Conservation (phyloP, 2,888 invertebrate genomes). For the Teinopalpus imperialis region DNA sequence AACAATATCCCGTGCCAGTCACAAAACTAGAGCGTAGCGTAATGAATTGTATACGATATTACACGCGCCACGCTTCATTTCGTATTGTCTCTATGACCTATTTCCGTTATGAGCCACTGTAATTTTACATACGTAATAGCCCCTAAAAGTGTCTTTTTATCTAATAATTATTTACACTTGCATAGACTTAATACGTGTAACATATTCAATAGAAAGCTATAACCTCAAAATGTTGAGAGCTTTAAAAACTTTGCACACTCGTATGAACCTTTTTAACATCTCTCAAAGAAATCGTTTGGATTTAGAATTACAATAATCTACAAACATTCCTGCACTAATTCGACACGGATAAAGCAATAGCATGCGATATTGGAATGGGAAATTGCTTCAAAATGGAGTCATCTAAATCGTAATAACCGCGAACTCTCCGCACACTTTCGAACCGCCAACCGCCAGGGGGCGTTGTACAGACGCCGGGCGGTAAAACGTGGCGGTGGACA, state of each 20-base stretch:
- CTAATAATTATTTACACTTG: background rate
- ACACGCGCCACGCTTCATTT: slow-evolving; percentile 44
- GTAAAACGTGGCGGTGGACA: background rate
- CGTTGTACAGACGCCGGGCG: slow-evolving; percentile 31
- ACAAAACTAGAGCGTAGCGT: slow-evolving; percentile 33
- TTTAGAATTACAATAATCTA: no score
- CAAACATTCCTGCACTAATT: background rate
- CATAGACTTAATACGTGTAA: slow-evolving; percentile 4
- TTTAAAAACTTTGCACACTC: background rate
- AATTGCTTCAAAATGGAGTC: slow-evolving; percentile 38
- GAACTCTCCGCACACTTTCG: slow-evolving; percentile 32
- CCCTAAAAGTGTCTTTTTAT: slow-evolving; percentile 3
- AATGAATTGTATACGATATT: slow-evolving; percentile 54
- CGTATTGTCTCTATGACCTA: slow-evolving; percentile 70
- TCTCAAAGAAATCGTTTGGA: no score
- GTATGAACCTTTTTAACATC: background rate
- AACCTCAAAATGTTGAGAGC: background rate
- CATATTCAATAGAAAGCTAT: no score
- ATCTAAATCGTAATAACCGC: slow-evolving; percentile 35
- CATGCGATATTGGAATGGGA: slow-evolving; percentile 2
- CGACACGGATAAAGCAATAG: background rate
- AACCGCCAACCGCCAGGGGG: slow-evolving; percentile 35
- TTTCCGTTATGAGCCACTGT: slow-evolving; percentile 41
- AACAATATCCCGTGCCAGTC: slow-evolving; percentile 16
- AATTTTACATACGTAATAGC: slow-evolving; percentile 17